Percentiles rank a stretch among this genome's conserved stretches.
Conservation (phyloP, 1,140 invertebrate genomes). For the Bactericera cockerelli region DNA sequence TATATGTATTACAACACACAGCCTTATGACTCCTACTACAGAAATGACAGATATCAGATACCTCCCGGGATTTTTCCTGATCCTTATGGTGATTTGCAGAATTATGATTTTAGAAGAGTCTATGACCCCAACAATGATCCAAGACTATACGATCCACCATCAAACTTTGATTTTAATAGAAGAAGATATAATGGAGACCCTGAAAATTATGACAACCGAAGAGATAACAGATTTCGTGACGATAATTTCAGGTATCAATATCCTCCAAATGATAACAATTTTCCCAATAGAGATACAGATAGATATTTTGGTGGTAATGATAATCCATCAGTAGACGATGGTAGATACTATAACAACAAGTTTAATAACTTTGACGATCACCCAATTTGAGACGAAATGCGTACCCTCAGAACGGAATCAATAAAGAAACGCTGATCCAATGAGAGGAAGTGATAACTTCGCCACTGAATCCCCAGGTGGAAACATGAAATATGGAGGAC, state of each 20-base stretch:
- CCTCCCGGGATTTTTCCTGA: not conserved
- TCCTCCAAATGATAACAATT: not conserved
- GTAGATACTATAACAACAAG: not conserved
- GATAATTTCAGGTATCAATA: not conserved
- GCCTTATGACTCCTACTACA: not conserved
- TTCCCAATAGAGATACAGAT: not conserved
- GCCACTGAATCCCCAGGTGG: not conserved
- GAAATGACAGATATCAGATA: constrained; percentile 5
- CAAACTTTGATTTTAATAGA: not conserved
- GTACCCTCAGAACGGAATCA: not conserved
- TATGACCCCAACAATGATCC: not conserved
- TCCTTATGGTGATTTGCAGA: not conserved
- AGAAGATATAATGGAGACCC: not conserved
- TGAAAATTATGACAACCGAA: not conserved
- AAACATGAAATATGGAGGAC: not conserved
- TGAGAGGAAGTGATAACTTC: not conserved
- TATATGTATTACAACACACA: not conserved
- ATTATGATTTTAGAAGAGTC: not conserved
- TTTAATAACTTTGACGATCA: too few relatives aligned
- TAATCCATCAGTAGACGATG: not conserved
- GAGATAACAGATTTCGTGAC: not conserved
- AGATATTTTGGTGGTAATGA: not conserved
- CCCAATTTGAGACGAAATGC: too few relatives aligned
- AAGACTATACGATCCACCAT: not conserved
- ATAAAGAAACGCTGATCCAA: not conserved